Evolutionary conservation across 2,888 invertebrate genomes (phyloP), one percentile per base, ranked within the genome.

Genomic region (Lepas anatifera): DNA sequence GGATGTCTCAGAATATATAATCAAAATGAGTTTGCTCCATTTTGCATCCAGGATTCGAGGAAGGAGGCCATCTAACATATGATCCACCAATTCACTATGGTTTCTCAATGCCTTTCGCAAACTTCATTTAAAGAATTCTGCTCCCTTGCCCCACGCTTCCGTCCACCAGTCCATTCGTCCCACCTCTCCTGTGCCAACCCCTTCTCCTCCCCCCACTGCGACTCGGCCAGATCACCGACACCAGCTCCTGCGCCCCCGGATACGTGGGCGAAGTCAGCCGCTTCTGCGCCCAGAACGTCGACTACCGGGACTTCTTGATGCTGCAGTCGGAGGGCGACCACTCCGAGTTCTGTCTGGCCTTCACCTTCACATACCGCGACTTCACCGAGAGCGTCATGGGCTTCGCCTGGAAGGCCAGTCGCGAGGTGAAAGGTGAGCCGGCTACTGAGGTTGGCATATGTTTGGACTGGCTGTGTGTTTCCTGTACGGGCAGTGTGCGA

Each of bases 301-400:
- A 99, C 80, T 98, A 99, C 73, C 96, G 95, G 76, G 99, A 99
- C 83, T 99, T 97, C 82, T 85, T 99, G 71, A 99, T 99, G 82
- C 86, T 98, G 64, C 98, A 99, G 81, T 98, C 98, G 18, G 84
- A 97, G 74, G 90, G 92, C 70, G 95, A 99, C 83, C 99, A 99
- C 80, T 93, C 97, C 77, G 93, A 93, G 81, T 99, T 98, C 83
- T 99, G 99, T 79, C 86, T 99, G 73, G 98, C 99, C n/a, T 99
- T 98, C 80, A 95, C 99, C 73, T 97, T 99, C 82, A 99, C 99
- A 0, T 83, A 82, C 74, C 70, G 75, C 69, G 98, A 99, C 81
- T 99, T 99, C 80, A 95, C 95, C 27, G 96, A 96, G 13, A 98
- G 99, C 72, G 99, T 98, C 29, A 84, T 99, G 58, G 99, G 99